Evolutionary conservation across 1,140 invertebrate species (phyloP), one percentile per base, ranked within the genome.

Genomic region (Solenopsis invicta): DNA sequence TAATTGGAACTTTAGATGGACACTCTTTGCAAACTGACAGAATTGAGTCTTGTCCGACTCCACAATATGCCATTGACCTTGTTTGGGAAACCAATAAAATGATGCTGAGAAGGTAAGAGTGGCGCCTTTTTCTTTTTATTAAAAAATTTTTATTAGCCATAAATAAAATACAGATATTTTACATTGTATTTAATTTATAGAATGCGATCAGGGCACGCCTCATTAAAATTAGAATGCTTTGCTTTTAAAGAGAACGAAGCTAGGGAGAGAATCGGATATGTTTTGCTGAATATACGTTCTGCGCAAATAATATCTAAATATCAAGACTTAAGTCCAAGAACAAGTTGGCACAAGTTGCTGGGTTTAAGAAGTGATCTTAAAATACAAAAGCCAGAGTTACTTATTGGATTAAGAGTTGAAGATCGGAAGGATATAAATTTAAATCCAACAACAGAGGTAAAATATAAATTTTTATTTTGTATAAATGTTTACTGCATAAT

Each of bases 51-150:
- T 92, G 93, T 76, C 56, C 86, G 76, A 95, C 90, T 93, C 93
- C 94, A 34, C 94, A 91, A 81, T 95, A 92, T 94, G 93, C 87
- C 29, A 95, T 94, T 2, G 95, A 96, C 88, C 93, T 96, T 37
- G 92, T 96, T 45, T 96, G 96, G 96, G 95, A 96, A 88, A 93
- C 93, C 1, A 94, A 96, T 72, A 96, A 96, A 90, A 94, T 91
- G 87, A 89, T 90, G 41, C 64, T 96, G 13, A 90, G 95, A 88
- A 96, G 95, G 93, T 95, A 92, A 52, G 86, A 84, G 37, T 69
- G 34, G 0, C 21, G 12, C 66, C 29, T 37, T 61, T 50, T 61
- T 37, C 0, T 80, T 41, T 45, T 66, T 75, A 41, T 41, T 59
- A 1, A 41, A 24, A 29, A 1, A 37, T 41, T n/a, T 1, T 18